These are phyloP conservation scores for Tachyglossus aculeatus DNA, from an alignment of 2,797 vertebrate genomes.

Conservation along the genomic window DNA sequence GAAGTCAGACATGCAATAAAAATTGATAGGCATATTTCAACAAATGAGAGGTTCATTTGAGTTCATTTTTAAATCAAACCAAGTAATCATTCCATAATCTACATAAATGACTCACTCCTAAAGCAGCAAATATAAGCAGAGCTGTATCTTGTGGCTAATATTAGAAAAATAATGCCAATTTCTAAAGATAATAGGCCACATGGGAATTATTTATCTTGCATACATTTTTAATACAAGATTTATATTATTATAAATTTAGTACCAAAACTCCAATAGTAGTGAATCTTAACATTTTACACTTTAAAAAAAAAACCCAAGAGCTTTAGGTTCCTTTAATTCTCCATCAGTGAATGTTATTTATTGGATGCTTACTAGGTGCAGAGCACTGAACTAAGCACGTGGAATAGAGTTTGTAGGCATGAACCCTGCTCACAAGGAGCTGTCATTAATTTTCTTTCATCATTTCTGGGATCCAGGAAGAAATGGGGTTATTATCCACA, in stretches of 20 bases:
- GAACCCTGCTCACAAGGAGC: too few species aligned
- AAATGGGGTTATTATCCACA: too few species aligned
- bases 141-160: neutral
- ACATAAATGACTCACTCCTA: neutral
- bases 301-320: too few species aligned
- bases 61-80: neutral
- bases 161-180: neutral
- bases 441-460: too few species aligned
- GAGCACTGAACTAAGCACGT: too few species aligned
- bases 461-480: too few species aligned
- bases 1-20: rapidly evolving
- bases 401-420: too few species aligned
- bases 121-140: neutral
- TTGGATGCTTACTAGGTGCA: too few species aligned
- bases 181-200: neutral
- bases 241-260: neutral
- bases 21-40: neutral
- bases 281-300: too few species aligned
- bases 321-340: too few species aligned
- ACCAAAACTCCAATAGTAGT: too few species aligned
- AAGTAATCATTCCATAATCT: neutral
- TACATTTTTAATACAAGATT: neutral
- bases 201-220: neutral
- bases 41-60: neutral
- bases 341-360: too few species aligned